Percentiles rank a stretch among this genome's conserved stretches.
Evolutionary conservation across 2,888 invertebrate genomes (phyloP).

Genomic region (Gonocerus acuteangulatus): DNA sequence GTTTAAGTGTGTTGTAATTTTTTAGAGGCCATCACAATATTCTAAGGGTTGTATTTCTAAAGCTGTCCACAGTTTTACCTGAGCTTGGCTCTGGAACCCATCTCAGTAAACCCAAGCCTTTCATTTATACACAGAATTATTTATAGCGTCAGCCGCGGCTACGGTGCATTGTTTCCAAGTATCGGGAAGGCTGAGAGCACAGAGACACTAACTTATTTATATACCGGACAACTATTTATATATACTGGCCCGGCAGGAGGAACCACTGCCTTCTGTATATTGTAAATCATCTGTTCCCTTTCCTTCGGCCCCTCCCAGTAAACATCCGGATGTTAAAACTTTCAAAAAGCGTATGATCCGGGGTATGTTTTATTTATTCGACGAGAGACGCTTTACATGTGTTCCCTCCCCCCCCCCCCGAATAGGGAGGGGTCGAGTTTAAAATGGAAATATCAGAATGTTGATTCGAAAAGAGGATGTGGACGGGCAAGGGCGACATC

Average conservation of each 20-base stretch:
- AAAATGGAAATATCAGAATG: conserved; percentile 19
- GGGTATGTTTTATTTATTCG: neutral
- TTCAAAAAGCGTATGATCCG: conserved; percentile 18
- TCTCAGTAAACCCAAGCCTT: too few relatives aligned
- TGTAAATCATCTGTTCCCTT: conserved; percentile 16
- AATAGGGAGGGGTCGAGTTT: neutral
- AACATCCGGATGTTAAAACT: conserved; percentile 30
- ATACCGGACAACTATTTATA: conserved; percentile 14
- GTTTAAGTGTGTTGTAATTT: too few relatives aligned
- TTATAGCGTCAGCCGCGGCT: too few relatives aligned
- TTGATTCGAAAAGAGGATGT: conserved; percentile 4
- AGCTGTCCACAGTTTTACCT: too few relatives aligned
- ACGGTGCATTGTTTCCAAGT: too few relatives aligned
- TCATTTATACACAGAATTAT: too few relatives aligned
- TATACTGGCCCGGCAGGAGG: neutral
- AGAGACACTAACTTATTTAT: conserved; percentile 2
- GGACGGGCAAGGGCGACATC: neutral
- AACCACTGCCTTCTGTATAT: conserved; percentile 4
- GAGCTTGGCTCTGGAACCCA: too few relatives aligned
- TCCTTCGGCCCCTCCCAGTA: conserved; percentile 15
- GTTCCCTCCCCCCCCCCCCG: neutral
- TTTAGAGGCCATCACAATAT: too few relatives aligned
- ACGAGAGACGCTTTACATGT: conserved; percentile 19
- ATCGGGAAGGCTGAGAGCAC: too few relatives aligned
- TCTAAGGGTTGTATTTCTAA: too few relatives aligned